Base-by-base conservation (phyloP, 1,140 invertebrate species). In the Drosophila nigromelanica region DNA sequence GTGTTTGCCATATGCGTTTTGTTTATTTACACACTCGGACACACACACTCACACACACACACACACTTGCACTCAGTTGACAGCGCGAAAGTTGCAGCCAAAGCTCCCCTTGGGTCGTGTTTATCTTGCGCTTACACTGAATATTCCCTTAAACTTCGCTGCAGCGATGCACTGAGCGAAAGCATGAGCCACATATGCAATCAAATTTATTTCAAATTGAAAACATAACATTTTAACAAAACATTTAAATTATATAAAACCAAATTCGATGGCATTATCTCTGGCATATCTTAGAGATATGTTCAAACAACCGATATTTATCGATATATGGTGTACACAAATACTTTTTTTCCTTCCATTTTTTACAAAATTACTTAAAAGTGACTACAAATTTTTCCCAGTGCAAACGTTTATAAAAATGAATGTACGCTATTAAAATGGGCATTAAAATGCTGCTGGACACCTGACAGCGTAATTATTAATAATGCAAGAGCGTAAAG, bases 71-170 rank as follows among this genome's bases (percentile, higher is more conserved):
- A 47, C 21, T 35, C 12, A 72, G 70, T 59, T 73, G 70, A 67
- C 62, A 61, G 64, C 50, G 64, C 64, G 64, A 73, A 73, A 73
- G 64, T 73, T 73, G 71, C 64, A 69, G 37, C 33, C 42, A 69
- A 69, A 73, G 64, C 56, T 80, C 80, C 77, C 81, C 27, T 54
- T 33, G 80, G 77, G 80, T 77, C 80, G 67, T 85, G 81, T 85
- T 85, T 85, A 86, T 85, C 81, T 85, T 85, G 76, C 69, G 80
- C 81, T 85, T 80, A 74, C 77, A 64, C 64, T 70, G 73, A 47
- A 76, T 73, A 80, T 85, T 80, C 80, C 69, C 81, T 80, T 80
- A 67, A 77, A 85, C 64, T 86, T 85, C 56, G 52, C 52, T 45
- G 18, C 42, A 45, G 24, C 8, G 27, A 39, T 45, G 45, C 56